Base-by-base conservation (phyloP, 2,888 invertebrate genomes). In the Tenodera sinensis region DNA sequence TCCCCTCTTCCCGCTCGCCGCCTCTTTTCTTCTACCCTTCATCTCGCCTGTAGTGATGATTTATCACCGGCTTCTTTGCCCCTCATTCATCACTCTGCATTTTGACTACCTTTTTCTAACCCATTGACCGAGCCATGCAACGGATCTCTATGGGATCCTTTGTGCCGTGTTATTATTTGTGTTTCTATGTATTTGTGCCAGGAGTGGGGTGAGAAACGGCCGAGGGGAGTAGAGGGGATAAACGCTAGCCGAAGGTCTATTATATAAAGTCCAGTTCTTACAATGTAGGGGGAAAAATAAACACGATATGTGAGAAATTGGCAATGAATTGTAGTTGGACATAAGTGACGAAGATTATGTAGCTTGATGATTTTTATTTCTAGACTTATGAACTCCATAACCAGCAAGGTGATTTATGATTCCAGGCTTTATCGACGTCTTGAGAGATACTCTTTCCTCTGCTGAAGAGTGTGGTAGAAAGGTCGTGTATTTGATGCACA, bases 101-200 rank as follows among this genome's bases (percentile, higher is more conserved):
- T 85, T 85, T 85, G 85, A 85, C 85, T 85, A 85, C 85, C 85
- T 47, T 54, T 85, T 85, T 47, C 85, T 85, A 85, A 47, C 85
- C 85, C 47, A 85, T 47, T 85, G 85, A 85, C 85, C 85, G 54
- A 54, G 47, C 27, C 47, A 47, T 47, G 85, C 12, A 34, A 84
- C 25, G 84, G 84, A 84, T 84, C n/a, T 84, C 27, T 47, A 85
- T 42, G 47, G 85, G 34, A 28, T 85, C 28, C 85, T 85, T 85
- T 85, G 85, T 85, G 47, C 85, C 6, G 47, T 85, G 85, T 85
- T 85, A 84, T 84, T 84, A 85, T 85, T 85, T 85, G 85, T 85
- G 85, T 85, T 85, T 47, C 85, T 85, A 83, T 83, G 83, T 83
- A 83, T 83, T 83, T 83, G 83, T 71, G 83, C 83, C 28, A 85